Conservation (phyloP, 2,113 vertebrate genomes). For the Chaetura pelagica region DNA sequence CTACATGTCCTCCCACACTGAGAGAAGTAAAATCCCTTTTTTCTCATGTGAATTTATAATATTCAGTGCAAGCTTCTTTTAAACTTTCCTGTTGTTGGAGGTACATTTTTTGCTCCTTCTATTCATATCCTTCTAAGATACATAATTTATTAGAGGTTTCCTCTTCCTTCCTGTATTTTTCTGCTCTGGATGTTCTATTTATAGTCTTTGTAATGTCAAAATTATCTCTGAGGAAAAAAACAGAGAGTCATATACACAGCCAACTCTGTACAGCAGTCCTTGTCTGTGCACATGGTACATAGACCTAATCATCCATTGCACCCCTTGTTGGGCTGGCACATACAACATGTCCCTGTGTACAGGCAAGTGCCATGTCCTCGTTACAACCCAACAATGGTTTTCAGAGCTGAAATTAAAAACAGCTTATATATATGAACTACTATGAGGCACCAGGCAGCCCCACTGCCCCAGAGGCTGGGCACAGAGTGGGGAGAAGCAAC, state of each 20-base stretch:
- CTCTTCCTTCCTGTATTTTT: conserved; percentile 40
- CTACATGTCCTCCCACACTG: not conserved
- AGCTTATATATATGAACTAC: not conserved
- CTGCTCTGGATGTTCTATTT: not conserved
- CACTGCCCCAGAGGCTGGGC: not conserved
- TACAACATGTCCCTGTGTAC: not conserved
- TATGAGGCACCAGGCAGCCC: rapidly evolving
- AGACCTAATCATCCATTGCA: rapidly evolving
- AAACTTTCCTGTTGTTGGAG: not conserved
- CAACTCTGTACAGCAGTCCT: not conserved
- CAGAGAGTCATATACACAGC: not conserved
- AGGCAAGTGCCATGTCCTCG: rapidly evolving
- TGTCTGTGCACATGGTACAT: not conserved
- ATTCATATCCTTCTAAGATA: not conserved
- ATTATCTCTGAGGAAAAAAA: not conserved
- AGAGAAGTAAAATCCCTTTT: not conserved
- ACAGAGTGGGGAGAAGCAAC: not conserved
- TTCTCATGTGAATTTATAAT: not conserved
- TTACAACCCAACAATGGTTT: not conserved
- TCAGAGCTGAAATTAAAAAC: not conserved
- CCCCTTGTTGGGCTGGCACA: not conserved
- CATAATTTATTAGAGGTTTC: conserved; percentile 22
- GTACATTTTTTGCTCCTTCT: not conserved
- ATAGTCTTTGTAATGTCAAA: not conserved
- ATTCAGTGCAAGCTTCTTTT: not conserved